Evolutionary conservation across 1,140 invertebrate genomes (phyloP).

Genomic region (Psix sp.): DNA sequence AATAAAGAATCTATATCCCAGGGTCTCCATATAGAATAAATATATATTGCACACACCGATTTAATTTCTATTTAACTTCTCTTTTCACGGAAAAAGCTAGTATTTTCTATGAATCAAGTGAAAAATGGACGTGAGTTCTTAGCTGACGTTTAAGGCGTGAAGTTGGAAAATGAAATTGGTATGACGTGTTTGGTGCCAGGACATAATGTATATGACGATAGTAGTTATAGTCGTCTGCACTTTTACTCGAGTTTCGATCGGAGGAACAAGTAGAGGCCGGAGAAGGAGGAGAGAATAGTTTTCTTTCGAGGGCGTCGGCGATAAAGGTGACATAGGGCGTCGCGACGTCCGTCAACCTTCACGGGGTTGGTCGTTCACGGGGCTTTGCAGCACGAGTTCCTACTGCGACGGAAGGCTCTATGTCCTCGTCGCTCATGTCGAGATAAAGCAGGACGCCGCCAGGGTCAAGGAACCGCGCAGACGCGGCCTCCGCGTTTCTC

Average conservation of each 20-base stretch:
- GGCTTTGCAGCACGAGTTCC: conserved; percentile 53
- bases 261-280: conserved; percentile 51
- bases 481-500: conserved; percentile 62
- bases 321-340: conserved; percentile 75
- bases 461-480: conserved; percentile 76
- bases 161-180: conserved; percentile 37
- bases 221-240: conserved; percentile 53
- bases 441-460: conserved; percentile 60
- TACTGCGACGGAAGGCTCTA: conserved; percentile 51
- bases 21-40: no score
- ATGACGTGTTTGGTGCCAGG: conserved; percentile 15
- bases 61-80: no score
- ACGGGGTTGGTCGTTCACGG: conserved; percentile 70
- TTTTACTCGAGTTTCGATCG: conserved; percentile 55
- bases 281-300: conserved; percentile 57
- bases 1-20: no score
- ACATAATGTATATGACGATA: conserved; percentile 40
- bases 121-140: no score
- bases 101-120: no score
- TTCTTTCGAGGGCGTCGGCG: conserved; percentile 66
- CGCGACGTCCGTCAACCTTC: conserved; percentile 75
- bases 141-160: no score
- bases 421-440: conserved; percentile 55
- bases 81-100: no score
- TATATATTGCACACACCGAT: no score